Base-by-base conservation (phyloP, 2,888 invertebrate species). In the Euplexia lucipara region DNA sequence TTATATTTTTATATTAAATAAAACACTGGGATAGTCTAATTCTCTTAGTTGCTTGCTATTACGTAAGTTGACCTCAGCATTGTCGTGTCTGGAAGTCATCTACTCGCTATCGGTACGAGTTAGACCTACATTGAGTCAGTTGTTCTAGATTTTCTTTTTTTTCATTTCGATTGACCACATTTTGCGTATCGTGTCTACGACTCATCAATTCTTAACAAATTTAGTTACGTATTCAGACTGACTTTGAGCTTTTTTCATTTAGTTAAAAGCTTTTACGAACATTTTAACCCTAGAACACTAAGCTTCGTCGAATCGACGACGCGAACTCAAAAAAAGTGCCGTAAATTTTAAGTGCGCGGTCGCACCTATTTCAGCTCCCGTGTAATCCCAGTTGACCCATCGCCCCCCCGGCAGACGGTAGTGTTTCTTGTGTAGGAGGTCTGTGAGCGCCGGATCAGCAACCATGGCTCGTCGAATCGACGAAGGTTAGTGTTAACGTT, bases 51-150 rank as follows among this genome's bases (percentile, higher is more conserved):
- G n/a, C 42, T 42, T 9, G 26, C 9, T 35, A 30, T 75, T 75
- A 42, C 47, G 48, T 53, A 60, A 70, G 37, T 1, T 45, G 45
- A 70, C 49, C 61, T 51, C 44, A 47, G 20, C 49, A 6, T 22
- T 60, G 8, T 61, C 71, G 71, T 75, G 75, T 7, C 56, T 72
- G 22, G 70, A 30, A 16, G 62, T 62, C 54, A 51, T 75, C 42
- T 70, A 16, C 62, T 52, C 76, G 42, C 32, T 60, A 48, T 44
- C 30, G 22, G 32, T 20, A 32, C 57, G 16, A 67, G 52, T 56
- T 42, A 30, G 45, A 37, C 47, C 67, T 37, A 57, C 34, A 73
- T 66, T 30, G 41, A 66, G 26, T 18, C 30, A 39, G 20, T 68
- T 41, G 59, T 60, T 75, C 44, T 52, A 58, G 69, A 52, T 68